phyloP scores from a whole-genome alignment of 2,113 vertebrate genomes.

The Falco punctatus region DNA sequence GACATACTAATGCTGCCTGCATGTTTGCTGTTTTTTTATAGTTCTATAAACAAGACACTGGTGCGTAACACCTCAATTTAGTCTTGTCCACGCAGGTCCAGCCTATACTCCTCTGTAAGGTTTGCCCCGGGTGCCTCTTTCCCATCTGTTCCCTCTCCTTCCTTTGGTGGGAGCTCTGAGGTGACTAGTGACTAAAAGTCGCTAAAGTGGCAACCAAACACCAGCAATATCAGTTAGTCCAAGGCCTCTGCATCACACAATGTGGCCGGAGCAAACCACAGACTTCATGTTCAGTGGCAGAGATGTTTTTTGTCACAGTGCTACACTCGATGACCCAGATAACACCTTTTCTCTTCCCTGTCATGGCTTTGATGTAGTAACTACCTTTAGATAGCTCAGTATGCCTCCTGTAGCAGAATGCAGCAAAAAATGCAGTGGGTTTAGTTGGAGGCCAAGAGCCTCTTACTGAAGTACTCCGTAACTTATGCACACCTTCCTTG shows the following conservation, averaged over 20 bases:
- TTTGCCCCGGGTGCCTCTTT: rapidly evolving
- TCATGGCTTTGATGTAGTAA: not conserved
- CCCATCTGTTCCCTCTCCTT: not conserved
- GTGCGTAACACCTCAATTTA: not conserved
- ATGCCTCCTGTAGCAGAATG: not conserved
- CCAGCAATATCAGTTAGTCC: not conserved
- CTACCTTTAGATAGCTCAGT: not conserved
- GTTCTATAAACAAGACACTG: not conserved
- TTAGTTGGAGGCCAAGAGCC: not conserved
- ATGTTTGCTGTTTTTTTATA: not conserved
- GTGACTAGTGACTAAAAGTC: too few species aligned
- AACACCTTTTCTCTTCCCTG: not conserved
- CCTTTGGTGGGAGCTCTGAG: not conserved
- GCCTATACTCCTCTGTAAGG: not conserved
- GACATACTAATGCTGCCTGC: rapidly evolving
- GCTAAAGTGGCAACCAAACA: not conserved
- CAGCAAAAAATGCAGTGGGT: not conserved
- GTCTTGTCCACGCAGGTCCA: too few species aligned
- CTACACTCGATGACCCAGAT: not conserved
- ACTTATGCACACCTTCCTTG: rapidly evolving
- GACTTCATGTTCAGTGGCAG: not conserved
- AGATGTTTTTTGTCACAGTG: not conserved
- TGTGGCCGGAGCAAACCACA: not conserved
- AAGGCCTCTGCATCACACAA: not conserved
- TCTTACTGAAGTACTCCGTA: not conserved